Conservation (phyloP, 2,888 invertebrate species). For the Drosophila emarginata region DNA sequence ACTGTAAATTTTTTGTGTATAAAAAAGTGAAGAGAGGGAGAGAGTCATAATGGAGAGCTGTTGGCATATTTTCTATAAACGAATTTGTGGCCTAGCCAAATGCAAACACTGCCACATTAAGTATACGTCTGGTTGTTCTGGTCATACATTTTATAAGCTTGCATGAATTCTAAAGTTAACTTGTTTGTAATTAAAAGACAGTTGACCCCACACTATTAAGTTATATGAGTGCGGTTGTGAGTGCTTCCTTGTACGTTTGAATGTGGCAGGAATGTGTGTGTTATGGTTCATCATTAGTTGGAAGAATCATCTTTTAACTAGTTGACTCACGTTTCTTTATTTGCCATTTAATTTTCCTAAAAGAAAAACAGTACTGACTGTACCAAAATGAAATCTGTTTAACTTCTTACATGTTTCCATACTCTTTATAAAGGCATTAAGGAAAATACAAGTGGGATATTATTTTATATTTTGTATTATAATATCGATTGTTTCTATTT, state of each 20-base stretch:
- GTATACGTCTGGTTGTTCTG: constrained; percentile 62
- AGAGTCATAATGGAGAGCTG: constrained; percentile 69
- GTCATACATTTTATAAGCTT: constrained; percentile 48
- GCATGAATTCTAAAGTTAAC: constrained; percentile 53
- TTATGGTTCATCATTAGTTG: background rate
- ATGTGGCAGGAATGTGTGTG: constrained; percentile 20
- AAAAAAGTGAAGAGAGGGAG: constrained; percentile 45
- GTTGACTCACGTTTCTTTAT: background rate
- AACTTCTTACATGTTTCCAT: background rate
- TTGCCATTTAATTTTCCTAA: background rate
- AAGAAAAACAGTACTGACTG: background rate
- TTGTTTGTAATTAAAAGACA: constrained; percentile 69
- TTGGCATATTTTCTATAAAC: constrained; percentile 76
- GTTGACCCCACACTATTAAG: constrained; percentile 32
- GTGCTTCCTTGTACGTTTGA: constrained; percentile 32
- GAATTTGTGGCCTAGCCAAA: constrained; percentile 53
- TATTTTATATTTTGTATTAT: too few species aligned
- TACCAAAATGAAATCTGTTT: background rate
- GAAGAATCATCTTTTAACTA: background rate
- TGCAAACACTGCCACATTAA: constrained; percentile 42
- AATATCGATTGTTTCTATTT: too few species aligned
- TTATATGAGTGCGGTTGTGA: constrained; percentile 8
- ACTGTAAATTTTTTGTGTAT: constrained; percentile 67
- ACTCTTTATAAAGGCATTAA: too few species aligned
- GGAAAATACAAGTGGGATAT: too few species aligned